Base-by-base conservation (phyloP, 2,113 vertebrate genomes). In the Spermophilus dauricus region DNA sequence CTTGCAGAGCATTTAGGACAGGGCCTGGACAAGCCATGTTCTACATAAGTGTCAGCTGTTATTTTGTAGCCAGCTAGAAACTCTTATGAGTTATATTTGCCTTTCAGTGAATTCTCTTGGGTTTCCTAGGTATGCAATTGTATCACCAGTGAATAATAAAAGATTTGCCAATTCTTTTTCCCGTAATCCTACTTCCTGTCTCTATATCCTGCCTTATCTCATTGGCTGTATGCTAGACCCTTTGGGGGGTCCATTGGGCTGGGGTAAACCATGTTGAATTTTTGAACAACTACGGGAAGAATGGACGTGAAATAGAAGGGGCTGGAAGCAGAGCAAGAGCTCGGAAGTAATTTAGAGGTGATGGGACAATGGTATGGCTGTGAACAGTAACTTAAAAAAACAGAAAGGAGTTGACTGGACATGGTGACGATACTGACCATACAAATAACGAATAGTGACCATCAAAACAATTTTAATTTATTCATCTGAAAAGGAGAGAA, bases 71-170 rank as follows among this genome's bases (percentile, higher is more conserved):
- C 85, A 92, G 80, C 56, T 81, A 28, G 72, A 94, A 58, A 48
- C 34, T 89, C 56, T 39, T 42, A 77, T 42, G 92, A 93, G 90
- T 73, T 93, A 89, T 48, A 89, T 80, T 89, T 86, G 87, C 90
- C 67, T 86, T 61, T 39, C 75, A 5, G 90, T 75, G 91, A 95
- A 92, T 53, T 92, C 83, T 80, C 83, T 22, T 30, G 53, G 9
- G 80, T 67, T 94, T 96, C 69, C 84, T 82, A 91, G 81, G 89
- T 80, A 86, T 91, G 86, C 63, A 65, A 11, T 94, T 65, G 20
- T 88, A 86, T 94, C 67, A 45, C 70, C 88, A 73, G 65, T 92
- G 90, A 96, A 89, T 92, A 95, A 93, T 51, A 80, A 91, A 75
- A 77, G 70, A 39, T 73, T 93, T 73, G 72, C 88, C 92, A 69